Conservation (phyloP, 2,113 vertebrate genomes). For the Phoenicopterus ruber region DNA sequence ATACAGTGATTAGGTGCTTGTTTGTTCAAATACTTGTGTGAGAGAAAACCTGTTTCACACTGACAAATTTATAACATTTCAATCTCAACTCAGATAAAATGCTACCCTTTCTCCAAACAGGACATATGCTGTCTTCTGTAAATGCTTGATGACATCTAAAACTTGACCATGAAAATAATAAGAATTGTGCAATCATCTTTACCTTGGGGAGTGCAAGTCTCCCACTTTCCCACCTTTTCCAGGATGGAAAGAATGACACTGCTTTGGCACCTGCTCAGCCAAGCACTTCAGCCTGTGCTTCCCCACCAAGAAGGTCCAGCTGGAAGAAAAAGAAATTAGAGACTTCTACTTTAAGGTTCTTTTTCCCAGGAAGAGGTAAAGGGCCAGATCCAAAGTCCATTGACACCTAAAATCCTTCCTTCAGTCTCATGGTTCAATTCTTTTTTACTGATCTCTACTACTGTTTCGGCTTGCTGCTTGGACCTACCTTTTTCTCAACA, state of each 20-base stretch:
- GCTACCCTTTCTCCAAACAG: background rate
- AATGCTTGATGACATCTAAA: background rate
- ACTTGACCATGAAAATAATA: background rate
- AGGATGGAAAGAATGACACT: background rate
- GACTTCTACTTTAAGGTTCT: background rate
- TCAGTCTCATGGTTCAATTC: background rate
- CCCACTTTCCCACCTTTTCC: background rate
- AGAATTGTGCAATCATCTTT: background rate
- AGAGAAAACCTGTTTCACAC: background rate
- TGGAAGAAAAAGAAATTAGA: background rate
- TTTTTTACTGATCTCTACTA: background rate
- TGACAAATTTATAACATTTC: background rate
- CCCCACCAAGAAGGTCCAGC: background rate
- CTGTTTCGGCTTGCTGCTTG: background rate
- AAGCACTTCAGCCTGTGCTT: background rate
- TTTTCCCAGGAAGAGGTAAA: background rate
- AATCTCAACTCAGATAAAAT: background rate
- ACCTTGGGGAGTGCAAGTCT: rapidly evolving
- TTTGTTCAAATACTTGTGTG: background rate
- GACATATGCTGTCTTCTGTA: background rate
- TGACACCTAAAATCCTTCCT: background rate
- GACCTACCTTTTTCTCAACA: background rate
- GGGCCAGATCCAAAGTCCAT: background rate
- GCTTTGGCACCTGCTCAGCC: background rate
- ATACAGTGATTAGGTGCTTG: background rate